phyloP scores from a whole-genome alignment of 2,888 invertebrate species.

The Microctonus aethiopoides region DNA sequence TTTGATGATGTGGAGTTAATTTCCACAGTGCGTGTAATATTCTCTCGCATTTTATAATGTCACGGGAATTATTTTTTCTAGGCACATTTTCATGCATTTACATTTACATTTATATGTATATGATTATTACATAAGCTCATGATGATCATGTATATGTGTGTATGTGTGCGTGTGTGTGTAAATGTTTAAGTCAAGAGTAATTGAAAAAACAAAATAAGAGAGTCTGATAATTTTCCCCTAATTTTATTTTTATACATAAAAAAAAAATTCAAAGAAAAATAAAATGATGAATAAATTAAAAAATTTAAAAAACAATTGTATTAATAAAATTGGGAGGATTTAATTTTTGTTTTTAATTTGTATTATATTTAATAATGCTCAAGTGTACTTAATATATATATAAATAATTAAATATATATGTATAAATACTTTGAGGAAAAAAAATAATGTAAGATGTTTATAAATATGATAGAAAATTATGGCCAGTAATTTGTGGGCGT shows the following conservation, averaged over 20 bases:
- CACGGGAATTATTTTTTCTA: constrained; percentile 19
- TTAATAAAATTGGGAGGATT: too few species aligned
- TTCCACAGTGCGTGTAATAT: constrained; percentile 1
- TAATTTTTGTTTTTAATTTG: background rate
- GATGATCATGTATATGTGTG: background rate
- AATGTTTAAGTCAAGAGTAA: background rate
- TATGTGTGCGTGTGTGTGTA: background rate
- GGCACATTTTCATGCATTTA: background rate
- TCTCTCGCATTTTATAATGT: constrained; percentile 22
- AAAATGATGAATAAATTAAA: background rate
- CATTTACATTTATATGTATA: background rate
- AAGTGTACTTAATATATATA: constrained; percentile 9
- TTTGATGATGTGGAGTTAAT: background rate
- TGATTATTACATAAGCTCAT: background rate
- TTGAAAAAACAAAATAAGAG: background rate
- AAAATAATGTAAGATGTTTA: background rate
- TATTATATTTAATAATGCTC: constrained; percentile 17
- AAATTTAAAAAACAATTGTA: too few species aligned
- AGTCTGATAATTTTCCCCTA: background rate
- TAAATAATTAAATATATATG: background rate
- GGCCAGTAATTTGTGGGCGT: constrained; percentile 17
- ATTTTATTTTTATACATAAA: background rate
- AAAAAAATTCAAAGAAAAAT: background rate
- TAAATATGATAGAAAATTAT: background rate
- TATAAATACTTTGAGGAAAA: background rate